Conservation (phyloP, 1,140 invertebrate species). For the Sitophilus oryzae region DNA sequence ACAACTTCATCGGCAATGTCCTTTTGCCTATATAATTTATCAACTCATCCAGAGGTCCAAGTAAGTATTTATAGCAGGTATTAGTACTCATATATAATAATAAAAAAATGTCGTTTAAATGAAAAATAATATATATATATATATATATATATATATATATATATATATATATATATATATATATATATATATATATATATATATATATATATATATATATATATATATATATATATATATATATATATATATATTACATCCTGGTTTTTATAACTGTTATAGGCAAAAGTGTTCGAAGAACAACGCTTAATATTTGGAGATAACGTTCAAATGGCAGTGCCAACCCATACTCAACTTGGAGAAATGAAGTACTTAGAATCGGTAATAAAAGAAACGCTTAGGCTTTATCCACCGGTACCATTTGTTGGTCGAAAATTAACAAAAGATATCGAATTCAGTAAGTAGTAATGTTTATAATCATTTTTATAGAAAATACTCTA, state of each 20-base stretch:
- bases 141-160: not conserved
- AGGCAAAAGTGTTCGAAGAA: not conserved
- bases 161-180: constrained; percentile 1
- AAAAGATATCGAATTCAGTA: not conserved
- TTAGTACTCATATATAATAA: too few relatives aligned
- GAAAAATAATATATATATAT: not conserved
- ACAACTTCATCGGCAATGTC: constrained; percentile 44
- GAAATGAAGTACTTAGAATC: constrained; percentile 56
- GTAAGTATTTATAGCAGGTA: constrained; percentile 31
- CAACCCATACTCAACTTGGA: constrained; percentile 52
- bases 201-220: constrained; percentile 2
- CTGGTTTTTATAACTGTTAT: too few relatives aligned
- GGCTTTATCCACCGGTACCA: constrained; percentile 31
- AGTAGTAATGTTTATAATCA: too few relatives aligned
- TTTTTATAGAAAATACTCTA: not conserved
- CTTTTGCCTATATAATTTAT: constrained; percentile 49
- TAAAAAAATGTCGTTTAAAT: too few relatives aligned
- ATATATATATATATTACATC: not conserved
- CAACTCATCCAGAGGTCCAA: constrained; percentile 53
- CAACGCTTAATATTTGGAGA: constrained; percentile 19
- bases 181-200: not conserved
- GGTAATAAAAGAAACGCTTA: constrained; percentile 35
- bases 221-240: constrained; percentile 4
- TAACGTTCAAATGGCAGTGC: constrained; percentile 44
- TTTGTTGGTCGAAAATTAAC: constrained; percentile 50